phyloP scores from a whole-genome alignment of 2,888 invertebrate genomes.

The Sesamia inferens region DNA sequence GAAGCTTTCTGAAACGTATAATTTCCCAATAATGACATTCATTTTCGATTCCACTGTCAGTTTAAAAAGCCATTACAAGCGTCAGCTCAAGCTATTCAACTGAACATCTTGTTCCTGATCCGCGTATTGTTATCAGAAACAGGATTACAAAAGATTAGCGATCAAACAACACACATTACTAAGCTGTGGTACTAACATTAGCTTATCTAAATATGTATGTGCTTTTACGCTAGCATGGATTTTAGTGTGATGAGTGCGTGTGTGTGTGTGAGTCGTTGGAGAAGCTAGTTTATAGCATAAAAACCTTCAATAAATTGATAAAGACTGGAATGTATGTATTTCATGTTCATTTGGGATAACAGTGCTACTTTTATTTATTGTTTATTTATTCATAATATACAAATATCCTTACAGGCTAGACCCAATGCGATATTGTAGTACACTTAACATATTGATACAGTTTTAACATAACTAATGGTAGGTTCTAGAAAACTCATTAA shows the following conservation, averaged over 20 bases:
- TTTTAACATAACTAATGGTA: no score
- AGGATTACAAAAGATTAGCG: conserved; percentile 30
- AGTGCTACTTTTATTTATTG: not conserved
- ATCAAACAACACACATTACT: not conserved
- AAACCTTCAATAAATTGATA: not conserved
- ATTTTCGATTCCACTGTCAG: not conserved
- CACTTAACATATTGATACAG: no score
- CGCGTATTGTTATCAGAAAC: conserved; percentile 29
- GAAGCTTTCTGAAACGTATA: not conserved
- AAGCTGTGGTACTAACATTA: not conserved
- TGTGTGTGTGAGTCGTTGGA: no score
- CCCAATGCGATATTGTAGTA: no score
- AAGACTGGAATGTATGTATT: not conserved
- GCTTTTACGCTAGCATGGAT: conserved; percentile 3
- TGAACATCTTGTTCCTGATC: conserved; percentile 26
- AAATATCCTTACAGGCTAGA: no score
- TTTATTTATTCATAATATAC: no score
- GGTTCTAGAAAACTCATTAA: no score
- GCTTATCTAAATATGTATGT: conserved; percentile 31
- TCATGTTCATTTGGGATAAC: not conserved
- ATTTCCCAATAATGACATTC: not conserved
- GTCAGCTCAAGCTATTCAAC: conserved; percentile 12
- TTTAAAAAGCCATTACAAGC: not conserved
- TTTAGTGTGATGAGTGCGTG: not conserved
- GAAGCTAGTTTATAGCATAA: no score